Evolutionary conservation across 2,113 vertebrate species (phyloP).

Genomic region (Nothobranchius furzeri): DNA sequence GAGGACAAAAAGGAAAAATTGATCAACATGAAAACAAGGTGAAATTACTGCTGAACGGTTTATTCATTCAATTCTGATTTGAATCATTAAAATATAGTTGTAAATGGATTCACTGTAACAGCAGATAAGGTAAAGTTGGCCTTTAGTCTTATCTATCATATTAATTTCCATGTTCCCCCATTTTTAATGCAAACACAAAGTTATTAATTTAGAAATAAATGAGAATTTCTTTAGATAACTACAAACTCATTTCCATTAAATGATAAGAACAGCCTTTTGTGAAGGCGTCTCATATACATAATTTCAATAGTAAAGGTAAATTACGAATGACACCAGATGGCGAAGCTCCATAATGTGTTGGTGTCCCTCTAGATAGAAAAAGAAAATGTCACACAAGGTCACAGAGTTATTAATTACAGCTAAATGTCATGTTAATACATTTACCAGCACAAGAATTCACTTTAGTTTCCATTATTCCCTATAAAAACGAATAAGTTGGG

Average conservation of each 20-base stretch:
- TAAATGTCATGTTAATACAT: constrained; percentile 53
- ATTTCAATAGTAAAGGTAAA: constrained; percentile 34
- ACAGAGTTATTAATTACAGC: constrained; percentile 42
- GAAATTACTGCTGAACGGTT: constrained; percentile 10
- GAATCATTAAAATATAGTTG: background rate
- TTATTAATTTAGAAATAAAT: constrained; percentile 25
- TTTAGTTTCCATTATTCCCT: constrained; percentile 44
- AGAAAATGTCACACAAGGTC: constrained; percentile 21
- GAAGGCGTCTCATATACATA: constrained; percentile 30
- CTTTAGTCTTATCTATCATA: constrained; percentile 29
- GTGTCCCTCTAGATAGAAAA: constrained; percentile 9
- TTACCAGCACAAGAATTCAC: constrained; percentile 35
- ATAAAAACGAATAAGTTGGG: constrained; percentile 15
- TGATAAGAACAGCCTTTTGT: constrained; percentile 40
- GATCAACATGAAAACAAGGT: constrained; percentile 56
- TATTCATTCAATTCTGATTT: constrained; percentile 7
- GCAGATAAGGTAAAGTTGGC: background rate
- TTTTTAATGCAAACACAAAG: constrained; percentile 25
- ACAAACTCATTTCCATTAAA: constrained; percentile 42
- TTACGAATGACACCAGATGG: constrained; percentile 7
- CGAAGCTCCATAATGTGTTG: constrained; percentile 6
- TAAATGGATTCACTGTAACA: background rate
- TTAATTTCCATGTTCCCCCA: constrained; percentile 31
- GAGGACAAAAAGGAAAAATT: constrained; percentile 53
- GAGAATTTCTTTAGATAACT: constrained; percentile 20